These are phyloP conservation scores for Mongoloraphidia duomilia DNA, from an alignment of 2,888 invertebrate genomes.

Conservation along the genomic window DNA sequence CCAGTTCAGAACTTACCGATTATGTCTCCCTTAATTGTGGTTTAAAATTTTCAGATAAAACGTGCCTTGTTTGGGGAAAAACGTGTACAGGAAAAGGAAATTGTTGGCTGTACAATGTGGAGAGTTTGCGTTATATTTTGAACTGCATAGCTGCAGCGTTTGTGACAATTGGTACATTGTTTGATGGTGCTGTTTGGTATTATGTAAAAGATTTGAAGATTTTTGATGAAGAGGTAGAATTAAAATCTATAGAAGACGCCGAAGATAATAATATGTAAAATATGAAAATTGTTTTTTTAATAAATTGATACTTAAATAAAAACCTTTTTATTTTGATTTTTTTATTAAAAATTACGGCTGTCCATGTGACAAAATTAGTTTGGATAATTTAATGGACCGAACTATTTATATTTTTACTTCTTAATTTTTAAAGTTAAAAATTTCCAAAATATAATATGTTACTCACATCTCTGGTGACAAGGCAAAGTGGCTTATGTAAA, in stretches of 20 bases:
- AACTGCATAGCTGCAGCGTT: slow-evolving; percentile 53
- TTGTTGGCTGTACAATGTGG: slow-evolving; percentile 60
- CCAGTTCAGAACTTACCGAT: neutral
- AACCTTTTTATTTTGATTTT: too few species aligned
- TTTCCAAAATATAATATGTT: too few species aligned
- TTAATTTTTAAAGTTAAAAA: too few species aligned
- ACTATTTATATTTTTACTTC: too few species aligned
- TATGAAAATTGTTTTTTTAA: too few species aligned
- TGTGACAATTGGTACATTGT: slow-evolving; percentile 45
- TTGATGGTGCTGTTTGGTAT: slow-evolving; percentile 53
- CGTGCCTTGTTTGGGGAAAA: slow-evolving; percentile 60
- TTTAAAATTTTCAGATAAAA: slow-evolving; percentile 33
- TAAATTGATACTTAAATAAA: too few species aligned
- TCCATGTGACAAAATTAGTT: too few species aligned
- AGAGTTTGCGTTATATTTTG: slow-evolving; percentile 43
- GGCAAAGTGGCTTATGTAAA: too few species aligned
- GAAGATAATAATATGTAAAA: too few species aligned
- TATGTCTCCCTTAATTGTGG: neutral
- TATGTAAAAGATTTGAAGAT: slow-evolving; percentile 52
- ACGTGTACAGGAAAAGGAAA: slow-evolving; percentile 54
- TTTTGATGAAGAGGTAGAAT: slow-evolving; percentile 46
- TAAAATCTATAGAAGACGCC: slow-evolving; percentile 23
- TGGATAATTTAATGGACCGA: too few species aligned
- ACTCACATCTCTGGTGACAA: too few species aligned
- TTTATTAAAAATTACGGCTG: too few species aligned